Base-by-base conservation (phyloP, 2,888 invertebrate genomes). In the Callyntrura sp. region DNA sequence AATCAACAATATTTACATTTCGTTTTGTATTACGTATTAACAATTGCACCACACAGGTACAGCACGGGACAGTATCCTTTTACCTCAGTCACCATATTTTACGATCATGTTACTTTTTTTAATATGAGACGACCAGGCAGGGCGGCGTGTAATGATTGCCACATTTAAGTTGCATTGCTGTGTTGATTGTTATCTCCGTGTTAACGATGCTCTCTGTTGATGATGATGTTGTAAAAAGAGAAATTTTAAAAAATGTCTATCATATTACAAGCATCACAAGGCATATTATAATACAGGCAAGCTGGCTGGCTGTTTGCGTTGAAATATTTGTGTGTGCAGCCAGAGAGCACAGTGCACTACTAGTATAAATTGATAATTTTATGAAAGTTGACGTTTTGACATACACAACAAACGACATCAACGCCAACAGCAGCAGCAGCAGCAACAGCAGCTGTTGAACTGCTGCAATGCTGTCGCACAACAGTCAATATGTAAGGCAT, bases 351-450 rank as follows among this genome's bases (percentile, higher is more conserved):
- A 14, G 73, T 76, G 51, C 28, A 76, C 51, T 25, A 25, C 51
- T 45, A 35, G 35, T 35, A 51, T 23, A 76, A 76, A 51, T 25
- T 76, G 55, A 76, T 51, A 51, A 25, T 55, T 76, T 76, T 76
- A 76, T 76, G 76, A 76, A 76, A 76, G 76, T 76, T 48, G 76
- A 51, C 76, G 76, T 76, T 35, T 35, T 76, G 76, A 76, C 76
- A 76, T 25, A 76, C 25, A 25, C 76, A 76, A 11, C 17, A 25
- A 9, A 51, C 35, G 35, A 35, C 35, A 35, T 35, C 35, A 35
- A 35, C 35, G 35, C 35, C 35, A 35, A 35, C 35, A 35, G 35
- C 35, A 6, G 35, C 35, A 35, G 35, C 35, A 35, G 35, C 6
- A 35, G 35, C 35, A 6, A 6, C 35, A 4, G 35, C 35, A 6